These are phyloP conservation scores for Condylura cristata DNA, from an alignment of 2,113 vertebrate genomes.

Conservation along the genomic window DNA sequence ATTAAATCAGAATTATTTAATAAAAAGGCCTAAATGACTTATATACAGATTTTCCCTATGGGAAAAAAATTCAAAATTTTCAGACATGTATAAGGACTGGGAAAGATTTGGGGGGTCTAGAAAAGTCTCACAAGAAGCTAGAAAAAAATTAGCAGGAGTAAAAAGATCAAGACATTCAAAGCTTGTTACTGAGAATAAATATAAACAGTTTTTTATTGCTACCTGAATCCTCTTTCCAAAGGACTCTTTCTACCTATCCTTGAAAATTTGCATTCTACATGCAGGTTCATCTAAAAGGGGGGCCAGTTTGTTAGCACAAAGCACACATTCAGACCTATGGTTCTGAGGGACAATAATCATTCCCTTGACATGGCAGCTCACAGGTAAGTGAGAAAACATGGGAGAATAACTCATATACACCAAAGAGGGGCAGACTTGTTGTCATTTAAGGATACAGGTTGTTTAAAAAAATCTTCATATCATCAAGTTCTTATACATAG, in stretches of 20 bases:
- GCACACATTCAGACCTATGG: background rate
- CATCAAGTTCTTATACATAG: background rate
- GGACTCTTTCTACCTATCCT: background rate
- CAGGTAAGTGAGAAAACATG: background rate
- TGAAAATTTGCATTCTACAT: background rate
- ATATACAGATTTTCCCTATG: background rate
- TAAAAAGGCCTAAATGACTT: slow-evolving; percentile 15
- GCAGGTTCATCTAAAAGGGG: background rate
- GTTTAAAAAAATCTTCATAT: background rate
- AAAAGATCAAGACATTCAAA: background rate
- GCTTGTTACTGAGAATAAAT: background rate
- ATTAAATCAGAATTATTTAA: slow-evolving; percentile 8
- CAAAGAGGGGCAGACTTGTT: background rate
- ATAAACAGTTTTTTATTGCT: background rate
- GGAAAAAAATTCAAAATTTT: background rate
- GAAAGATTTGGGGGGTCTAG: background rate
- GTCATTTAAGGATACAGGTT: background rate
- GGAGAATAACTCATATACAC: background rate
- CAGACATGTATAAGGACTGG: slow-evolving; percentile 5
- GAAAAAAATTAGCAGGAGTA: background rate
- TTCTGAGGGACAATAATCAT: background rate
- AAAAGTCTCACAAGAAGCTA: slow-evolving; percentile 38
- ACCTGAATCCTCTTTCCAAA: slow-evolving; percentile 65
- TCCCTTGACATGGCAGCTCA: background rate
- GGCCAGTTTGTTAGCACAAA: background rate